Evolutionary conservation across 2,113 vertebrate species (phyloP).

Genomic region (Oreochromis niloticus): DNA sequence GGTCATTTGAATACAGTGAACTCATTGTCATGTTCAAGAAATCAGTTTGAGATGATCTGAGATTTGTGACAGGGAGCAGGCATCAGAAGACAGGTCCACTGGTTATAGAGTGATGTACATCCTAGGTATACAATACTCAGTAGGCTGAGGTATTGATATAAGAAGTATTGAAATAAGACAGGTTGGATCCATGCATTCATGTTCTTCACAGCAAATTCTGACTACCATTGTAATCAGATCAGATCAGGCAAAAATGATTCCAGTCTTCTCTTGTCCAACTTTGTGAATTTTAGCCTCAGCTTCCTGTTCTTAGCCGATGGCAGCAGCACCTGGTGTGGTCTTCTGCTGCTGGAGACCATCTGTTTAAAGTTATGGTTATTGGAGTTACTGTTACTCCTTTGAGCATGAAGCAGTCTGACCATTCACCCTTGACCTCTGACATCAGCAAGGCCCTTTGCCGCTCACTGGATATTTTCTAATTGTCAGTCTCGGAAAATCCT

Average conservation of each 20-base stretch:
- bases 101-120: not conserved
- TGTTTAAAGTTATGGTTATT: not conserved
- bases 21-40: not conserved
- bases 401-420: not conserved
- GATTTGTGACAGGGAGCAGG: not conserved
- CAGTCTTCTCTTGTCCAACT: not conserved
- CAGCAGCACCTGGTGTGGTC: not conserved
- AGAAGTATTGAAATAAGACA: not conserved
- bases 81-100: not conserved
- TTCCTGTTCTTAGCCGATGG: not conserved
- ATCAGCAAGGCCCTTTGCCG: not conserved
- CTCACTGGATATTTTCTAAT: not conserved
- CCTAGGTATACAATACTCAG: no score
- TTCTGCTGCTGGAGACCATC: not conserved
- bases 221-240: not conserved
- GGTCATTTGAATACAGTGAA: no score
- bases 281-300: not conserved
- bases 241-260: not conserved
- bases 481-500: not conserved
- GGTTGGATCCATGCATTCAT: not conserved
- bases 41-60: not conserved
- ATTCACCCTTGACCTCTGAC: not conserved
- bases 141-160: no score
- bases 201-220: not conserved
- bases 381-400: not conserved